A percentile compares a stretch with the other conserved stretches of the same genome.
These are phyloP conservation scores for Leptopilina myrica DNA, from an alignment of 2,888 invertebrate genomes.

Conservation along the genomic window DNA sequence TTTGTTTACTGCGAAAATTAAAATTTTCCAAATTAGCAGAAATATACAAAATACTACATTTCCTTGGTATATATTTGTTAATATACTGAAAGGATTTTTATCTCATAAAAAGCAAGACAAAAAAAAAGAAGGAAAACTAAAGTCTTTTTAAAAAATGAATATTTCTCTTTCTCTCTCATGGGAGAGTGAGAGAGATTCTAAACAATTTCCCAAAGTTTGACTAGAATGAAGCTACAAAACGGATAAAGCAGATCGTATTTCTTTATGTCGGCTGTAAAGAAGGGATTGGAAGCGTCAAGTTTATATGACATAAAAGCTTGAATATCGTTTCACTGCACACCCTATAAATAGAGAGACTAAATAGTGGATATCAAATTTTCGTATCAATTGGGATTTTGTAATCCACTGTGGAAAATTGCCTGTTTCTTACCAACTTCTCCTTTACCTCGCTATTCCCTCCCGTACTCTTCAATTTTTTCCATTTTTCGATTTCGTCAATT, in stretches of 20 bases:
- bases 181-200: neutral
- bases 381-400: constrained; percentile 29
- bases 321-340: constrained; percentile 35
- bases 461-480: neutral
- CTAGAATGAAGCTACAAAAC: constrained; percentile 6
- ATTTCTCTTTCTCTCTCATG: neutral
- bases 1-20: no score
- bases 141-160: constrained; percentile 4
- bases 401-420: neutral
- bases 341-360: constrained; percentile 25
- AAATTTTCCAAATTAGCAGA: no score
- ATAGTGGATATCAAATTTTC: constrained; percentile 11
- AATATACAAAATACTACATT: no score
- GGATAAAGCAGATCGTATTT: constrained; percentile 22
- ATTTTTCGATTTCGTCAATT: neutral
- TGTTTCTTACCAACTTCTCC: neutral
- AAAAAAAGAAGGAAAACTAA: neutral
- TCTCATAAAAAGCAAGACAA: no score
- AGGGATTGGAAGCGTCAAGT: constrained; percentile 12
- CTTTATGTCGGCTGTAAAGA: constrained; percentile 31
- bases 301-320: constrained; percentile 35
- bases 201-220: constrained; percentile 10
- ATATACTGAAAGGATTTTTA: no score
- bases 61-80: no score
- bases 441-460: neutral